Conservation (phyloP, 2,113 vertebrate genomes). For the Chaetops frenatus region DNA sequence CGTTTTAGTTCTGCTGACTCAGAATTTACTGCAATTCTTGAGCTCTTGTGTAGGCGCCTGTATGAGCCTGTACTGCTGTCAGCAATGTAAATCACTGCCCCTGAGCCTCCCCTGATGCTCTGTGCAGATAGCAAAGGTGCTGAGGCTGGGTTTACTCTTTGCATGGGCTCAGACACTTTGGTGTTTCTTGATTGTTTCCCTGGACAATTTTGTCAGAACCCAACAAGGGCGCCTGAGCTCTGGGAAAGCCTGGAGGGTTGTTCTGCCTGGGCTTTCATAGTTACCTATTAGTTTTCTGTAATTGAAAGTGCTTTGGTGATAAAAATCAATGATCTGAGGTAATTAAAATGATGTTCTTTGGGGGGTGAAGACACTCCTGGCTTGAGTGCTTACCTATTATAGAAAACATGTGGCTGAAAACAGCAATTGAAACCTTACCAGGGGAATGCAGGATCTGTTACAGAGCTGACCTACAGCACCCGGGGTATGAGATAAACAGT, state of each 20-base stretch:
- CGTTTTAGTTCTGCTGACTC: not conserved
- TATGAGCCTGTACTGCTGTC: not conserved
- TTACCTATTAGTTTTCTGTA: conserved; percentile 31
- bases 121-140: not conserved
- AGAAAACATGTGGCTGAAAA: not conserved
- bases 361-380: not conserved
- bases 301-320: conserved; percentile 33
- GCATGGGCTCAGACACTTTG: not conserved
- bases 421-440: not conserved
- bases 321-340: conserved; percentile 54
- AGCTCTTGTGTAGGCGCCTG: not conserved
- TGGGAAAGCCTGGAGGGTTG: not conserved
- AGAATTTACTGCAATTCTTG: not conserved
- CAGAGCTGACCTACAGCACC: not conserved
- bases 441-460: not conserved
- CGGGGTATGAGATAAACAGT: not conserved
- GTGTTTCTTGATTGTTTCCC: not conserved
- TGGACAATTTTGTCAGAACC: not conserved
- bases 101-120: not conserved
- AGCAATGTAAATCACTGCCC: not conserved
- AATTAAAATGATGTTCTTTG: conserved; percentile 10
- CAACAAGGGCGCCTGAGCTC: rapidly evolving
- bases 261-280: not conserved
- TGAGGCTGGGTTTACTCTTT: not conserved
- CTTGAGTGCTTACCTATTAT: not conserved